Conservation (phyloP, 2,797 vertebrate species). For the Aulostomus chinensis region DNA sequence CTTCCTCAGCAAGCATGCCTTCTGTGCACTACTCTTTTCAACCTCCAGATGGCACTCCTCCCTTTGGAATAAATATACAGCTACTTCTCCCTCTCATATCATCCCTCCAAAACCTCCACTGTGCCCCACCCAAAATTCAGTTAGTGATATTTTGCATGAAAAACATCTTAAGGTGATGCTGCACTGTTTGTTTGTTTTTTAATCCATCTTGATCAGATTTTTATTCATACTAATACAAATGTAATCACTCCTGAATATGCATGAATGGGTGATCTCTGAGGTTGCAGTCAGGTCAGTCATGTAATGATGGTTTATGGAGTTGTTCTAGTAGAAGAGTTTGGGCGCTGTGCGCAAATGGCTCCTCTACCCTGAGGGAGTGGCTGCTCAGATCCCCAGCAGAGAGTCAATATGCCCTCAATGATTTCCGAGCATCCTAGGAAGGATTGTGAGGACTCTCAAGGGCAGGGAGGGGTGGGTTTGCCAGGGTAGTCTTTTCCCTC, state of each 20-base stretch:
- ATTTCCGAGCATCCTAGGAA: slow-evolving; percentile 50
- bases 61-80: slow-evolving; percentile 21
- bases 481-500: neutral
- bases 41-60: slow-evolving; percentile 67
- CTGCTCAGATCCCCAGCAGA: slow-evolving; percentile 24
- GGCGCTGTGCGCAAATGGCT: slow-evolving; percentile 36
- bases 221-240: neutral
- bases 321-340: slow-evolving; percentile 30
- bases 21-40: neutral
- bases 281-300: slow-evolving; percentile 48
- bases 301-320: slow-evolving; percentile 53
- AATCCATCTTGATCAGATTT: neutral
- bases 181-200: neutral
- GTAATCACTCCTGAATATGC: neutral
- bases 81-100: slow-evolving; percentile 39
- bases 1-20: neutral
- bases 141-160: slow-evolving; percentile 10
- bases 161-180: neutral
- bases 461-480: slow-evolving; percentile 42
- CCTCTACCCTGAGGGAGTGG: slow-evolving; percentile 34
- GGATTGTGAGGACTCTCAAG: slow-evolving; percentile 67
- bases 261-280: neutral
- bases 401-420: slow-evolving; percentile 50
- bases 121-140: slow-evolving; percentile 74
- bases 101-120: slow-evolving; percentile 49